Evolutionary conservation across 2,888 invertebrate species (phyloP), one percentile per base, ranked within the genome.

Genomic region (Reticulitermes lucifugus): DNA sequence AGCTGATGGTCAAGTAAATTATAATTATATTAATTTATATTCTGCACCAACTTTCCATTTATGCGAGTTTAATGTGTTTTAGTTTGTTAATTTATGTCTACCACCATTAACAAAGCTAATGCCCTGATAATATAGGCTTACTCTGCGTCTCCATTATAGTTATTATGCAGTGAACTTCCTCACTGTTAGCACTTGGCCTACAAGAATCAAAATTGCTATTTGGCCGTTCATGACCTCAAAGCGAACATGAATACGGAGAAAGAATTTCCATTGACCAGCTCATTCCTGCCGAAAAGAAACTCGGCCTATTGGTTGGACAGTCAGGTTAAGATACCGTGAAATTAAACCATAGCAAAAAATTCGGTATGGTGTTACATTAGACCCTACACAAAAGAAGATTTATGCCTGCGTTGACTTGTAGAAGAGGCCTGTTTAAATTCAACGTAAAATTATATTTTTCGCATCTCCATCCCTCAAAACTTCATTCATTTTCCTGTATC

Each of bases 21-120:
- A 77, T 46, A 77, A 10, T 77, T 51, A n/a, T 51, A 51, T 77
- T 46, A 77, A 51, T 77, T 77, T 77, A 77, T 41, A 77, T 77
- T 46, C 77, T 22, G 51, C 12, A 25, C 51, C 6, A 77, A 46
- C 77, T 46, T 46, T 22, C 46, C 77, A 51, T 77, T 77, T 77
- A 46, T 46, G 77, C 21, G 22, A 77, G 25, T 46, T 21, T 75
- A n/a, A 77, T 51, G 51, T 46, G 77, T 77, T 77, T 73, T 77
- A n/a, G 51, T 46, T 77, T 43, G 77, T 77, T 77, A 77, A 77
- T 77, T 46, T 77, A 77, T 77, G 22, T 77, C 41, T 41, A 21
- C 35, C 73, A 18, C 7, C 73, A 73, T 35, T n/a, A 77, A 77
- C n/a, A 10, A 43, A 46, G 46, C 77, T 77, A 77, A 77, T 77